Evolutionary conservation across 2,113 vertebrate species (phyloP).

Genomic region (Galemys pyrenaicus): DNA sequence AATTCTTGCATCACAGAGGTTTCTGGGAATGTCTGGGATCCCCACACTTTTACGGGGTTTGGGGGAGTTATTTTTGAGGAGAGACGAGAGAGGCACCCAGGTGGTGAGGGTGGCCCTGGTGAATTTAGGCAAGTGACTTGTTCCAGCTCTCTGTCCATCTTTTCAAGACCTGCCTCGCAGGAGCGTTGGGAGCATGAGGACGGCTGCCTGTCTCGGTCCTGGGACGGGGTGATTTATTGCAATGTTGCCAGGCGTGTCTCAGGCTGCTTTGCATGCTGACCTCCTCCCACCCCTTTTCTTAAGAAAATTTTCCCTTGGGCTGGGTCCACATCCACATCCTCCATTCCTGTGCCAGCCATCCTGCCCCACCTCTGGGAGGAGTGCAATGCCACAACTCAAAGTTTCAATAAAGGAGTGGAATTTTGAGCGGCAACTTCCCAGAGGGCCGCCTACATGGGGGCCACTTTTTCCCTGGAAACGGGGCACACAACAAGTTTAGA

Average conservation of each 20-base stretch:
- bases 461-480: background rate
- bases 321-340: background rate
- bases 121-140: background rate
- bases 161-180: background rate
- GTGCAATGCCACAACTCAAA: background rate
- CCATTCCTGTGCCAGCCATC: background rate
- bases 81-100: background rate
- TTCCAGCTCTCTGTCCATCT: background rate
- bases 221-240: background rate
- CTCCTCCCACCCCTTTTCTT: background rate
- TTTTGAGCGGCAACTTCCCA: background rate
- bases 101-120: background rate
- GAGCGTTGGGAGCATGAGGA: slow-evolving; percentile 3
- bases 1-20: background rate
- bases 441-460: background rate
- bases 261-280: background rate
- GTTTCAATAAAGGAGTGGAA: background rate
- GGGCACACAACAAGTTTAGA: background rate
- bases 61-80: background rate
- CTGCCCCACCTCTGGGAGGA: background rate
- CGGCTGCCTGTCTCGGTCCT: background rate
- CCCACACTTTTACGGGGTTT: rapidly evolving
- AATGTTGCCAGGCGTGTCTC: background rate
- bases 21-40: background rate
- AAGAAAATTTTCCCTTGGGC: slow-evolving; percentile 4